phyloP scores from a whole-genome alignment of 2,113 vertebrate genomes.

The Amphiprion ocellaris region DNA sequence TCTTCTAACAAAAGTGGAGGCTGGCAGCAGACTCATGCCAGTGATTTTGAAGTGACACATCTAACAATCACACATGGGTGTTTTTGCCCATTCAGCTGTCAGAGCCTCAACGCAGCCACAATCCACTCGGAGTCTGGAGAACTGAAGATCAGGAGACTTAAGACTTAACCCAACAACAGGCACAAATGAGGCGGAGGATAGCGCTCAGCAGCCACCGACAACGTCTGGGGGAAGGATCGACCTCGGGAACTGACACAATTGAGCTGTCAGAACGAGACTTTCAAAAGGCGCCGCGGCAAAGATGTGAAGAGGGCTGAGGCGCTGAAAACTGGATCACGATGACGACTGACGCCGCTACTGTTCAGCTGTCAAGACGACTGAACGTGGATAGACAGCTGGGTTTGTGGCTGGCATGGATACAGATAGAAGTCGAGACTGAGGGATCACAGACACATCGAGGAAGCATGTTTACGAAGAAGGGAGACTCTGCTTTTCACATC shows the following conservation, averaged over 20 bases:
- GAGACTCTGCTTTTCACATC: neutral
- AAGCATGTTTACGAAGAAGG: conserved; percentile 1
- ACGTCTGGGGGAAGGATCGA: neutral
- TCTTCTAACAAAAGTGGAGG: neutral
- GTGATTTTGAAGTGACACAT: neutral
- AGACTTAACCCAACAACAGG: neutral
- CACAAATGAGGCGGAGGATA: neutral
- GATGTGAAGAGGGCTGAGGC: conserved; percentile 17
- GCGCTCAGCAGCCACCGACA: neutral
- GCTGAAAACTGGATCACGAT: conserved; percentile 36
- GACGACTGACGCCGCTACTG: conserved; percentile 34
- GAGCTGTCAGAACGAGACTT: conserved; percentile 27
- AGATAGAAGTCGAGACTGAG: neutral
- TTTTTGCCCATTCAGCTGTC: conserved; percentile 1
- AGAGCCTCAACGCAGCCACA: neutral
- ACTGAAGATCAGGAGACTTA: conserved; percentile 5
- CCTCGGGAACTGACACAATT: neutral
- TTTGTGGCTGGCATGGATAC: conserved; percentile 35
- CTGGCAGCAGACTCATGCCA: neutral
- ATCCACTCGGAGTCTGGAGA: neutral
- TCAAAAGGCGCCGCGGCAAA: conserved; percentile 33
- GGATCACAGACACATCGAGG: neutral
- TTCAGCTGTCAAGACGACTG: conserved; percentile 42
- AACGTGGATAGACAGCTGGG: conserved; percentile 52
- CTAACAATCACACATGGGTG: neutral